Evolutionary conservation across 30 jellyfish, hydroid and myxozoan species (phyloP), one percentile per base, ranked within the genome.

Genomic region (Catostylus mosaicus): DNA sequence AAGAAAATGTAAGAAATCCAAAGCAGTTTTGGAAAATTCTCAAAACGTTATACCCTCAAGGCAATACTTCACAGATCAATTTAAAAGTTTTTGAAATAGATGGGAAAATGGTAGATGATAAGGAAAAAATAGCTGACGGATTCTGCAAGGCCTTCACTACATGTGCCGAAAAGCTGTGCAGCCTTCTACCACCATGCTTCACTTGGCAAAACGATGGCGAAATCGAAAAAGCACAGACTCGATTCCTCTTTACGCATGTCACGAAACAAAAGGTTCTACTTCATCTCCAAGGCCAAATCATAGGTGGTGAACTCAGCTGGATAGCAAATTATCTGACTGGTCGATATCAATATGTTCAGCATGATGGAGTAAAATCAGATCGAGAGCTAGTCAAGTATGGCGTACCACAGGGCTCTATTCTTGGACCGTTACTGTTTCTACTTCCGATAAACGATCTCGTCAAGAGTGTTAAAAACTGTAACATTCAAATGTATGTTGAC

Each of bases 11-110:
- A 40, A 40, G 54, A 40, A 71, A 73, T 73, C 88, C 79, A 76
- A 76, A 76, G 38, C 80, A 59, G 76, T 61, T 78, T 61, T 78
- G 89, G 89, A 78, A 57, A 61, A 20, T 61, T 40, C 81, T 78
- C 26, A 64, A 35, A 78, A 43, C 81, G 82, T 10, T 78, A 57
- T 64, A 78, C 31, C 88, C 77, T 56, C 45, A 76, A 76, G 80
- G 88, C 78, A 76, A 76, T 30, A 76, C 88, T 76, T 52, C 88
- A 30, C 80, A 50, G 64, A 76, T 76, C 78, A 35, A 76, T 57
- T 76, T 81, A 30, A 76, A 52, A 32, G 80, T 50, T 29, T 60
- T 76, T 57, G 63, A 57, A 56, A 35, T 78, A 57, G 80, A 57
- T 57, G 89, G 89, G 11, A 78, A 78, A 78, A 78, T 78, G 89